Conservation (phyloP, 2,888 invertebrate genomes). For the Glaucopsyche alexis region DNA sequence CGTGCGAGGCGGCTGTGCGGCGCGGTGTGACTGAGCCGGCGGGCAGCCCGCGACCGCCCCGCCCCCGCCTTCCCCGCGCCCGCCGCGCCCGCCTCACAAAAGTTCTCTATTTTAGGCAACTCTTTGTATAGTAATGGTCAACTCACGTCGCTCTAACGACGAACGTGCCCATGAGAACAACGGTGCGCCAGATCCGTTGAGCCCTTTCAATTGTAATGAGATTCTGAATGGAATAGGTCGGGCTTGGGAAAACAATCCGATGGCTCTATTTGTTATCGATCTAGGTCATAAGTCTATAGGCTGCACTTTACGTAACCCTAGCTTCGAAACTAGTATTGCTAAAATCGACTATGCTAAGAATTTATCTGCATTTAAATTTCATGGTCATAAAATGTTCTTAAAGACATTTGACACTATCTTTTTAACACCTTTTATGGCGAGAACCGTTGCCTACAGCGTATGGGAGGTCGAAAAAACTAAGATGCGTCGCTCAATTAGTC, state of each 20-base stretch:
- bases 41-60: slow-evolving; percentile 71
- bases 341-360: background rate
- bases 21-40: slow-evolving; percentile 77
- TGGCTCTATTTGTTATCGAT: slow-evolving; percentile 62
- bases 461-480: slow-evolving; percentile 15
- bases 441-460: background rate
- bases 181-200: slow-evolving; percentile 76
- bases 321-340: background rate
- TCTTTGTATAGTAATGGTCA: slow-evolving; percentile 80
- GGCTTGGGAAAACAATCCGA: slow-evolving; percentile 74
- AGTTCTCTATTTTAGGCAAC: slow-evolving; percentile 81
- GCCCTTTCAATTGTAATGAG: slow-evolving; percentile 76
- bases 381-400: slow-evolving; percentile 37
- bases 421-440: slow-evolving; percentile 21
- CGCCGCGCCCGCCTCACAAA: slow-evolving; percentile 74
- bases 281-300: slow-evolving; percentile 55
- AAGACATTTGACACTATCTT: slow-evolving; percentile 18
- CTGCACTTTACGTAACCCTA: background rate
- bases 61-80: slow-evolving; percentile 72
- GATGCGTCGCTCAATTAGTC: slow-evolving; percentile 16
- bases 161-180: slow-evolving; percentile 78
- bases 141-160: slow-evolving; percentile 79
- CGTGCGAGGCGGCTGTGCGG: slow-evolving; percentile 73
- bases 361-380: background rate
- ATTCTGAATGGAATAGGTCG: slow-evolving; percentile 73